Percentiles rank a stretch among this genome's conserved stretches.
These are phyloP conservation scores for Strix aluco DNA, from an alignment of 2,113 vertebrate genomes.

Conservation along the genomic window DNA sequence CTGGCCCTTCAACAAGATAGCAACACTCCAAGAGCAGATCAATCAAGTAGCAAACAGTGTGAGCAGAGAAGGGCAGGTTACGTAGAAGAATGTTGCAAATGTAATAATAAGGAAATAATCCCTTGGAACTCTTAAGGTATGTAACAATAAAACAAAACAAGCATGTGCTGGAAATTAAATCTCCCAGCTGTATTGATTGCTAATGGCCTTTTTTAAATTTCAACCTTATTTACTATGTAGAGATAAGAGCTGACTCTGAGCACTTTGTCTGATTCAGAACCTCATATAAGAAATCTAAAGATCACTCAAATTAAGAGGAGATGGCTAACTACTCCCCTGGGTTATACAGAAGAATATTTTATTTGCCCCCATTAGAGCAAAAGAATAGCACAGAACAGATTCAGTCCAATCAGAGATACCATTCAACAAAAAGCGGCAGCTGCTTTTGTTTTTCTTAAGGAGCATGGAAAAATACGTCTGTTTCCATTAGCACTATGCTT, in stretches of 20 bases:
- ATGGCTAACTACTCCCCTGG: constrained; percentile 63
- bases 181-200: constrained; percentile 52
- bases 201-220: constrained; percentile 65
- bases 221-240: constrained; percentile 68
- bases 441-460: constrained; percentile 14
- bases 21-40: not conserved
- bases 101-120: not conserved
- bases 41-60: not conserved
- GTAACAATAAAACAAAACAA: not conserved
- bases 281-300: constrained; percentile 61
- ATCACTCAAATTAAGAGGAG: constrained; percentile 73
- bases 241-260: constrained; percentile 61
- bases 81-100: not conserved
- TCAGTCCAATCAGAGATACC: not conserved
- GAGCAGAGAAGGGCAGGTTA: not conserved
- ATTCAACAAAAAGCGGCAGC: not conserved
- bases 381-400: not conserved
- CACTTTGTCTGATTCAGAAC: constrained; percentile 64
- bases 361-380: constrained; percentile 61
- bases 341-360: constrained; percentile 48
- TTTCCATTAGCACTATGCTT: not conserved
- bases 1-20: not conserved
- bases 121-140: not conserved
- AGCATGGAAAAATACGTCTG: not conserved
- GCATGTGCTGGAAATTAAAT: constrained; percentile 61